Percentiles rank a stretch among this genome's conserved stretches.
Evolutionary conservation across 2,797 vertebrate species (phyloP).

Genomic region (Botia kubotai): DNA sequence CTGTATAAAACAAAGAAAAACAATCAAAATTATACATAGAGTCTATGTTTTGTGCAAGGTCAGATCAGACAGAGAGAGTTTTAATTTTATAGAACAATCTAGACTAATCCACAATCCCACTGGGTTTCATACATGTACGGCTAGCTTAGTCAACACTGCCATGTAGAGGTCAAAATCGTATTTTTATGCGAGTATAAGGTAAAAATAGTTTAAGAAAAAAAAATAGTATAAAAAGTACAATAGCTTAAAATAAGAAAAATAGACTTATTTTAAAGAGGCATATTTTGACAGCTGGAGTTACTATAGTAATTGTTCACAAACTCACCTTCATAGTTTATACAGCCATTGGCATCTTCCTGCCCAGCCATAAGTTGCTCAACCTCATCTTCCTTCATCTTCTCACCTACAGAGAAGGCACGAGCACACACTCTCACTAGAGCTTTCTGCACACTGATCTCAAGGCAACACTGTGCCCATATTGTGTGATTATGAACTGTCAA

Average conservation of each 20-base stretch:
- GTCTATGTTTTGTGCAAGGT: background rate
- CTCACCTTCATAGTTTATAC: slow-evolving; percentile 82
- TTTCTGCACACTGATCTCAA: background rate
- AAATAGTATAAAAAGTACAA: too few species aligned
- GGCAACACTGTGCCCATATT: background rate
- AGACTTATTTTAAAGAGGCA: too few species aligned
- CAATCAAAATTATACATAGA: background rate
- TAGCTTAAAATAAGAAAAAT: too few species aligned
- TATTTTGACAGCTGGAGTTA: background rate
- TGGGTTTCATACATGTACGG: too few species aligned
- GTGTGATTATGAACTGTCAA: background rate
- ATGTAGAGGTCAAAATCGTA: background rate
- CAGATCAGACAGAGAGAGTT: background rate
- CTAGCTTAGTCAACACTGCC: background rate
- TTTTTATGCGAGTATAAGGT: background rate
- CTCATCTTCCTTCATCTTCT: slow-evolving; percentile 82
- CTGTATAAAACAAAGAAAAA: slow-evolving; percentile 48
- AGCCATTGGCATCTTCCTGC: slow-evolving; percentile 83
- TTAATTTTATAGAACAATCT: background rate
- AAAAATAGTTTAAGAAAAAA: background rate
- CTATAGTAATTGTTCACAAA: background rate
- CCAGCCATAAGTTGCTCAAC: slow-evolving; percentile 84
- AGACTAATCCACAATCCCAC: background rate
- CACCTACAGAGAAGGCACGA: slow-evolving; percentile 67
- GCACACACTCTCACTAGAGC: background rate